Evolutionary conservation across 2,797 vertebrate species (phyloP).

Genomic region (Parauchenoglanis ngamensis): DNA sequence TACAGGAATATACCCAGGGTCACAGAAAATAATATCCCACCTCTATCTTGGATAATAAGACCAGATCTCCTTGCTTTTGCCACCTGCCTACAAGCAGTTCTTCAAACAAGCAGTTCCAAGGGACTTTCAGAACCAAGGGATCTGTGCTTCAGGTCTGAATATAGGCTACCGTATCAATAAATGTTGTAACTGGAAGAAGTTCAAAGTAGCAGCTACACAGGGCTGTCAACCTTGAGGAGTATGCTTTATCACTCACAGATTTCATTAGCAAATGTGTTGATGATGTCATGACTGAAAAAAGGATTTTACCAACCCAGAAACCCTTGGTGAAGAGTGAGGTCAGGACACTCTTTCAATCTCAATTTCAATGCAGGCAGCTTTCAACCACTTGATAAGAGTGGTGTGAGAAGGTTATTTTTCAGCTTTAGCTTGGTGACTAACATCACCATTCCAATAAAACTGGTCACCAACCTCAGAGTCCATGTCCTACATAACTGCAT

Average conservation of each 20-base stretch:
- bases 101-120: too few species aligned
- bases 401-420: too few species aligned
- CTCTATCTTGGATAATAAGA: neutral
- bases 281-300: neutral
- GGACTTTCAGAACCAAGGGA: too few species aligned
- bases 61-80: too few species aligned
- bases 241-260: neutral
- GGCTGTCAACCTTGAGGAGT: neutral
- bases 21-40: neutral
- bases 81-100: too few species aligned
- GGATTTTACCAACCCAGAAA: neutral
- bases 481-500: too few species aligned
- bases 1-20: neutral
- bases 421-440: too few species aligned
- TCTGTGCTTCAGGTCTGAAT: too few species aligned
- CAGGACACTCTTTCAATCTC: neutral
- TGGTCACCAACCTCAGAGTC: too few species aligned
- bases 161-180: neutral
- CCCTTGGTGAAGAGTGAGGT: neutral
- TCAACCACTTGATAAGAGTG: neutral
- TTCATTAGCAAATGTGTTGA: conserved; percentile 4
- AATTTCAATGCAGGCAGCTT: neutral
- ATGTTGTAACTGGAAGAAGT: neutral
- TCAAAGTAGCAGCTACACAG: neutral
- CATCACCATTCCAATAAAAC: too few species aligned